Conservation (phyloP, 2,113 vertebrate species). For the Cyanoramphus novaezelandiae region DNA sequence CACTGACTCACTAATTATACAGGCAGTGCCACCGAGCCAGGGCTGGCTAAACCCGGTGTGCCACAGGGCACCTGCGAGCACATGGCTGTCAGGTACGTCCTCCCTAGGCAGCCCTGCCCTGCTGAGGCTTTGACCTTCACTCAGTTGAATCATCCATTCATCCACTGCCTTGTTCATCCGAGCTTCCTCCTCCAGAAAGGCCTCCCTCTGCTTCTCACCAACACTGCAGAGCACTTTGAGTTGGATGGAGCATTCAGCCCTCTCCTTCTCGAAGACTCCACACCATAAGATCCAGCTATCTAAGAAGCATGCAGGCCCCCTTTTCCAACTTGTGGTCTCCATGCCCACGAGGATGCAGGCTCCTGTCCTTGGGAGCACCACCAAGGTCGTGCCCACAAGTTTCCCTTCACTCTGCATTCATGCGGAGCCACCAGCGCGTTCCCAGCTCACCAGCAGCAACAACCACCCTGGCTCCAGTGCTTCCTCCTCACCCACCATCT, state of each 20-base stretch:
- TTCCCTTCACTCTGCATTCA: not conserved
- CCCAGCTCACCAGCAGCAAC: not conserved
- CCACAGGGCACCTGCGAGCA: not conserved
- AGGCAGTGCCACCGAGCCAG: slow-evolving; percentile 36
- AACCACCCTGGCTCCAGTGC: not conserved
- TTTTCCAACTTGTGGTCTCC: not conserved
- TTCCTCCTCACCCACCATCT: not conserved
- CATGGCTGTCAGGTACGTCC: not conserved
- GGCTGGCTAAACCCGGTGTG: not conserved
- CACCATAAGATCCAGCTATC: not conserved
- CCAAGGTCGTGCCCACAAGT: not conserved
- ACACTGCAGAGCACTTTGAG: accelerated
- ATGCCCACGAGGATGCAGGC: not conserved
- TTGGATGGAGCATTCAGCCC: accelerated
- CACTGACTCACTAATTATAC: slow-evolving; percentile 56
- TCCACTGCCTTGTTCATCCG: not conserved
- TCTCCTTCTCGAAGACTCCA: not conserved
- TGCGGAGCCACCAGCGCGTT: accelerated
- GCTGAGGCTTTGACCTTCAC: not conserved
- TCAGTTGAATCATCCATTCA: not conserved
- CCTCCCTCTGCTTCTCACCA: not conserved
- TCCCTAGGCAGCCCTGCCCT: not conserved
- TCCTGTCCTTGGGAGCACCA: not conserved
- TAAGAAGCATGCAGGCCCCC: not conserved
- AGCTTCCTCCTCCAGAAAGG: not conserved